phyloP scores from a whole-genome alignment of 1,140 invertebrate species.

The Chlorops oryzae region DNA sequence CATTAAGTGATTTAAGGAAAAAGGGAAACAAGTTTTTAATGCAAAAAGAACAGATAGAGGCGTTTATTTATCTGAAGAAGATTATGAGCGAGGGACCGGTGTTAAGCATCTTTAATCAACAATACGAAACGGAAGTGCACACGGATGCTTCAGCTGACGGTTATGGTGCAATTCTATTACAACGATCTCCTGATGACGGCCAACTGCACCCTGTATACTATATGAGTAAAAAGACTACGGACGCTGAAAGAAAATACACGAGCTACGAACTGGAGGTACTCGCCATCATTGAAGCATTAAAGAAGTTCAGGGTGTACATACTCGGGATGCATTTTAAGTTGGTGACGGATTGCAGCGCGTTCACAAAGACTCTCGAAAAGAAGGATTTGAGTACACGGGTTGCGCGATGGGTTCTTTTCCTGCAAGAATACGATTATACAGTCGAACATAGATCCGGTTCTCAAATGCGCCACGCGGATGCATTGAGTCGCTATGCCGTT shows the following conservation, averaged over 20 bases:
- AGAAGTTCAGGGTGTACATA: conserved; percentile 27
- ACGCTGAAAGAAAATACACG: conserved; percentile 32
- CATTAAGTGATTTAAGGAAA: conserved; percentile 25
- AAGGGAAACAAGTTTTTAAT: conserved; percentile 17
- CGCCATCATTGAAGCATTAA: conserved; percentile 44
- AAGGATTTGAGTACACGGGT: conserved; percentile 28
- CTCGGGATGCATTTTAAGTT: conserved; percentile 19
- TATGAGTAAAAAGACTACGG: conserved; percentile 43
- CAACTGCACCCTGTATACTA: conserved; percentile 48
- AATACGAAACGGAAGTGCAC: conserved; percentile 36
- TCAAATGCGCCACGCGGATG: conserved; percentile 34
- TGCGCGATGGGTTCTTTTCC: conserved; percentile 25
- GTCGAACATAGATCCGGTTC: conserved; percentile 22
- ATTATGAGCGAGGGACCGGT: conserved; percentile 29
- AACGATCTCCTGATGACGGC: conserved; percentile 30
- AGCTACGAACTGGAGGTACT: conserved; percentile 47
- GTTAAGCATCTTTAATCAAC: conserved; percentile 34
- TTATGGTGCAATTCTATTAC: conserved; percentile 36
- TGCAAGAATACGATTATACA: conserved; percentile 28
- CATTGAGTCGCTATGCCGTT: conserved; percentile 23
- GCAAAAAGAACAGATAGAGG: conserved; percentile 9
- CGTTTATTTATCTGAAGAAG: conserved; percentile 8
- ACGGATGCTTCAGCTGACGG: conserved; percentile 33
- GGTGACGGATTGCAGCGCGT: conserved; percentile 34
- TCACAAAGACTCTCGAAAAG: conserved; percentile 34